These are phyloP conservation scores for Bubalus kerabau DNA, from an alignment of 2,113 vertebrate genomes.

Conservation along the genomic window DNA sequence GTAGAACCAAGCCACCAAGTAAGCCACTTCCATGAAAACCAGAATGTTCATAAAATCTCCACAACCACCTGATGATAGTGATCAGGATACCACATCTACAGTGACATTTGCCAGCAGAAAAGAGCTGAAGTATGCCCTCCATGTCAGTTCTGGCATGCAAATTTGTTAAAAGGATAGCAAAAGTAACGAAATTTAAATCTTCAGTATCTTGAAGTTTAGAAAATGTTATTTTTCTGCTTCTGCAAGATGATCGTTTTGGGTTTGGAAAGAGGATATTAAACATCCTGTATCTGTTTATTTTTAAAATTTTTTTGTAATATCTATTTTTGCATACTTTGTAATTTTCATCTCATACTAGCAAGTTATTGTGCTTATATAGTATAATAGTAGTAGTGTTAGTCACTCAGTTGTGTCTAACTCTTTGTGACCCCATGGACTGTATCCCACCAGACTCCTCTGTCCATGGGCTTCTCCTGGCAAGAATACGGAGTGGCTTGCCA, in stretches of 20 bases:
- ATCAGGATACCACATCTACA: not conserved
- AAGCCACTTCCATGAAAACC: not conserved
- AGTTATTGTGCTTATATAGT: not conserved
- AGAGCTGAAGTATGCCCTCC: not conserved
- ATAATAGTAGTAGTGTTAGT: not conserved
- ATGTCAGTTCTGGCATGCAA: not conserved
- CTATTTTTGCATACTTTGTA: not conserved
- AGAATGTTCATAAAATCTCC: not conserved
- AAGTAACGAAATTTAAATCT: not conserved
- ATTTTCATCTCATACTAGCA: not conserved
- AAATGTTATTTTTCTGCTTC: not conserved
- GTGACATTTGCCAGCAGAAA: not conserved
- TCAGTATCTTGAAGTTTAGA: not conserved
- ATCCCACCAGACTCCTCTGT: not conserved
- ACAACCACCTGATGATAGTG: not conserved
- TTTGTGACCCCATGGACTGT: not conserved
- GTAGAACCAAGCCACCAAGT: not conserved
- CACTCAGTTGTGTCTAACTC: not conserved
- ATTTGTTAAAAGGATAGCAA: not conserved
- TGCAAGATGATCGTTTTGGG: not conserved
- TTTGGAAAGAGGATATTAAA: not conserved
- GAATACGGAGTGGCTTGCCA: not conserved
- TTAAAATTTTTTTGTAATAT: not conserved
- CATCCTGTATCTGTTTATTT: not conserved
- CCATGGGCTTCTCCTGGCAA: not conserved